Conservation (phyloP, 2,888 invertebrate genomes). For the Chaitophorus viminalis region DNA sequence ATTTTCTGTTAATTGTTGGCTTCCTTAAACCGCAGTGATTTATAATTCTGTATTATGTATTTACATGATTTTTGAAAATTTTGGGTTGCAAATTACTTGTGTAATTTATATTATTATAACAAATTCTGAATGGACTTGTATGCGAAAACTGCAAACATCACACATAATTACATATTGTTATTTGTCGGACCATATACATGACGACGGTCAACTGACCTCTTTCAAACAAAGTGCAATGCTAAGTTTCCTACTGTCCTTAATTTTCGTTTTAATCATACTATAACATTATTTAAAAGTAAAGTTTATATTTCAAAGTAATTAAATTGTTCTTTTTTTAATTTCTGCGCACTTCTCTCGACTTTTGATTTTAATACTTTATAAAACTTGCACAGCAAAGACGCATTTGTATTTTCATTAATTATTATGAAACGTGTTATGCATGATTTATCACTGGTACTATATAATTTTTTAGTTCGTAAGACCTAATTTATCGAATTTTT, state of each 20-base stretch:
- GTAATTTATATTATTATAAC: background rate
- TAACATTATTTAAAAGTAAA: background rate
- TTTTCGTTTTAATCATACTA: conserved; percentile 9
- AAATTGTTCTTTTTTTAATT: background rate
- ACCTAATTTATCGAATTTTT: background rate
- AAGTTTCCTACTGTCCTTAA: background rate
- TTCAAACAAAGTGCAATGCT: background rate
- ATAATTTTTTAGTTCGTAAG: background rate
- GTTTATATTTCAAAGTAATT: background rate
- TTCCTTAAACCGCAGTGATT: background rate
- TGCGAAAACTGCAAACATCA: background rate
- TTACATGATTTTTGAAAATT: background rate
- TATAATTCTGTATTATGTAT: background rate
- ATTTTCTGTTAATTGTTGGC: background rate
- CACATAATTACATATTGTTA: background rate
- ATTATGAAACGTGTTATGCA: background rate
- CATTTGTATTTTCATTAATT: background rate
- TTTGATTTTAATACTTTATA: background rate
- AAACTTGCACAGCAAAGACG: background rate
- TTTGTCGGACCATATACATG: background rate
- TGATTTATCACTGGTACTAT: background rate
- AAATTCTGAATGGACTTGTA: background rate
- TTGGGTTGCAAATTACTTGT: background rate
- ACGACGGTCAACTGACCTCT: background rate
- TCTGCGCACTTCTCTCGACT: background rate